Percentiles rank a stretch among this genome's conserved stretches.
phyloP scores from a whole-genome alignment of 2,797 vertebrate species.

The Staurois parvus region DNA sequence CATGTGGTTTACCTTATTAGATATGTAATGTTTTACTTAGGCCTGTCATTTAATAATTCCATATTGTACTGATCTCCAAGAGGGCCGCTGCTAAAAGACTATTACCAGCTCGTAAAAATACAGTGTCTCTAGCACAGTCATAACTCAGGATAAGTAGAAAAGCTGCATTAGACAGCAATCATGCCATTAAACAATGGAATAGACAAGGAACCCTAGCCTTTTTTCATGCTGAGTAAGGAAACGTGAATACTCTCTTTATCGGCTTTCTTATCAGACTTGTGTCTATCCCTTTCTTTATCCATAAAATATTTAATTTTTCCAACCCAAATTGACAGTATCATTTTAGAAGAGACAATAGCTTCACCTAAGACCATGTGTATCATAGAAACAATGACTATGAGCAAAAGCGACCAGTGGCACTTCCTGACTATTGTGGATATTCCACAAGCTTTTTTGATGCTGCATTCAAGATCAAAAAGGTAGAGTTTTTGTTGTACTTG shows the following conservation, averaged over 20 bases:
- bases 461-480: neutral
- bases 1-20: neutral
- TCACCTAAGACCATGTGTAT: neutral
- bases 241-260: neutral
- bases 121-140: neutral
- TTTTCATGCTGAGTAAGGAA: neutral
- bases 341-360: neutral
- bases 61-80: neutral
- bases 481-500: no score
- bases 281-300: neutral
- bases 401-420: neutral
- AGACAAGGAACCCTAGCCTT: neutral
- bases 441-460: neutral
- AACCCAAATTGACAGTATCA: neutral
- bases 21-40: neutral
- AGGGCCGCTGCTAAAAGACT: conserved; percentile 8
- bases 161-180: neutral
- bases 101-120: neutral
- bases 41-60: neutral
- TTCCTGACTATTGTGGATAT: neutral
- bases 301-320: neutral
- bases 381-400: neutral
- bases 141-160: conserved; percentile 18
- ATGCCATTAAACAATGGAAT: conserved; percentile 5
- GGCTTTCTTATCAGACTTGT: neutral